phyloP scores from a whole-genome alignment of 2,113 vertebrate species.

The Anguilla rostrata region DNA sequence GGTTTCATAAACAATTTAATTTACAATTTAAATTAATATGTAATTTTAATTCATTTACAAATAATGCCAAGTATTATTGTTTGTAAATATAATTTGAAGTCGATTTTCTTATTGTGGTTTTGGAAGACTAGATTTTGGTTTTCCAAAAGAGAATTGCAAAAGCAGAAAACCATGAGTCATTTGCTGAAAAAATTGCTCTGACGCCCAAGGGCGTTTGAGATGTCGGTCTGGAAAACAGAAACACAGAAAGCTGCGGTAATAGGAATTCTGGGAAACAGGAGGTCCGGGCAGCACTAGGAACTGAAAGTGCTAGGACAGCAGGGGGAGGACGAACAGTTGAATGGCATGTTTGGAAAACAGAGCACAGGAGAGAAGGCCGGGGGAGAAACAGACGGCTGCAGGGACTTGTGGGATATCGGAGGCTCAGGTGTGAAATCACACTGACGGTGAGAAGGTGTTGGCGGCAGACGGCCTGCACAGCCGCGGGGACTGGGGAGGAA shows the following conservation, averaged over 20 bases:
- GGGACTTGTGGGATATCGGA: background rate
- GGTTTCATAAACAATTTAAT: background rate
- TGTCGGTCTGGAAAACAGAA: background rate
- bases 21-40: background rate
- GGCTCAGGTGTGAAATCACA: background rate
- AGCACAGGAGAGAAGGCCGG: background rate
- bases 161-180: background rate
- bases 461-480: background rate
- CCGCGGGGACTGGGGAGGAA: background rate
- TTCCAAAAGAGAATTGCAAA: background rate
- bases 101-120: background rate
- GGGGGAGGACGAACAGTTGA: background rate
- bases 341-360: background rate
- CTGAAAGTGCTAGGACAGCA: background rate
- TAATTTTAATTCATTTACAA: too few species aligned
- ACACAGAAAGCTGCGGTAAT: background rate
- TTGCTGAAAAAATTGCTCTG: background rate
- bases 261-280: background rate
- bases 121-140: background rate
- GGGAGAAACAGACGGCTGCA: background rate
- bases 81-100: too few species aligned
- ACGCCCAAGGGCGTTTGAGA: background rate
- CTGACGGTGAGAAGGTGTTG: background rate
- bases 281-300: background rate
- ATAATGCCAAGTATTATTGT: too few species aligned